Evolutionary conservation across 1,140 invertebrate genomes (phyloP), one percentile per base, ranked within the genome.

Genomic region (Ooceraea biroi): DNA sequence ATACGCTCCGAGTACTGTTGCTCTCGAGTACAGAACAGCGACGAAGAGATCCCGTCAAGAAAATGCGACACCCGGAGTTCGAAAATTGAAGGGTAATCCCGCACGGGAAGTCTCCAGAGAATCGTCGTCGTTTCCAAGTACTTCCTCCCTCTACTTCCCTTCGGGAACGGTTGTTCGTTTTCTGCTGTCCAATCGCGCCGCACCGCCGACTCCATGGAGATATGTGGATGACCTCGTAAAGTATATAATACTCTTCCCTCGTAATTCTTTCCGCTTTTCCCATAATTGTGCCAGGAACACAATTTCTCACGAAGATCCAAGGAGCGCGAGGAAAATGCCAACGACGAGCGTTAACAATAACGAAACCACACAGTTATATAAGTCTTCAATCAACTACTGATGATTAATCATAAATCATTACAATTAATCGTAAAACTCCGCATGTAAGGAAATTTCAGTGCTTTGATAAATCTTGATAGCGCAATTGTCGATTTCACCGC

Each of bases 21-120:
- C 69, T 14, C 25, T 22, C 69, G 44, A 82, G 58, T 55, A 72
- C 30, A 57, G n/a, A n/a, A n/a, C n/a, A n/a, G n/a, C 71, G 17
- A 12, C 44, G 27, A 25, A 36, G 80, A 52, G 60, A 72, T 30
- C 71, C 57, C 74, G 82, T 87, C 66, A 73, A 78, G 73, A 80
- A 84, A 84, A 68, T 68, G 68, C 61, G 41, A 44, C 52, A 84
- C 50, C 68, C 36, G 82, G 44, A 72, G 66, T 46, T 58, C 69
- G 71, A 57, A 68, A 83, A 83, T 86, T 80, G 71, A 83, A 83
- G 41, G 17, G 55, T 60, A 78, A 88, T 87, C 76, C 85, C 30
- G 22, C 73, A 55, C 25, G 36, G 63, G 0, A 68, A 52, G 36
- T 77, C 80, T 36, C 66, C 10, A 12, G 68, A n/a, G 68, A 69